Conservation (phyloP, 2,797 vertebrate genomes). For the Xenops minutus region DNA sequence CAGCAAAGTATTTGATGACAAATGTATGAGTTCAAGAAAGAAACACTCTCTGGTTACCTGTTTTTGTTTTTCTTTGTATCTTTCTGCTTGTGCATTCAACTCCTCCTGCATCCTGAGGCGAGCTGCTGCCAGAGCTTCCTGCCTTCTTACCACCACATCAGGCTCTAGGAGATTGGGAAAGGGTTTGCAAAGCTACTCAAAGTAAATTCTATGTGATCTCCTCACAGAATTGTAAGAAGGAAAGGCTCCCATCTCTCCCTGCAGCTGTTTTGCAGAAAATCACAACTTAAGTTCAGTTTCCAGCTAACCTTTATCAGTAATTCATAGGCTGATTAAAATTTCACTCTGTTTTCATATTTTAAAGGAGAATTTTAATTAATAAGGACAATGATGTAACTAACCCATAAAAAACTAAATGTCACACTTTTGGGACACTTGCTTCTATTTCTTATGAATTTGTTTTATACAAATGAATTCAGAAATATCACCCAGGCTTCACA, state of each 20-base stretch:
- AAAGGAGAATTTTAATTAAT: neutral
- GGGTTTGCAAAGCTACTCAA: neutral
- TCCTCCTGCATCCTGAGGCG: conserved; percentile 89
- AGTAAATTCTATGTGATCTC: neutral
- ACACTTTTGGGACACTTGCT: neutral
- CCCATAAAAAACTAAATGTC: neutral
- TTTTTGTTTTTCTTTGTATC: conserved; percentile 87
- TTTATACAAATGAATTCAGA: neutral
- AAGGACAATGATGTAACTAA: neutral
- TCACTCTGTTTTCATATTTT: neutral
- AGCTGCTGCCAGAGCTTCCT: conserved; percentile 87
- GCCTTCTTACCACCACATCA: conserved; percentile 78
- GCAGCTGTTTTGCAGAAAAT: neutral
- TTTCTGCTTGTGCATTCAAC: conserved; percentile 83
- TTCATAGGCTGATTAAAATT: neutral
- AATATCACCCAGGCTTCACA: neutral
- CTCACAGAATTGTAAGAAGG: neutral
- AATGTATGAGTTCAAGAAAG: neutral
- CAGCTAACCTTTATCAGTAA: neutral
- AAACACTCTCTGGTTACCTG: conserved; percentile 71
- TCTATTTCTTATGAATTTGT: neutral
- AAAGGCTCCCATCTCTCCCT: neutral
- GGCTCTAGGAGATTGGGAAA: conserved; percentile 63
- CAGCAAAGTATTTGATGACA: neutral
- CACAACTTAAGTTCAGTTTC: neutral